A percentile compares a stretch with the other conserved stretches of the same genome.
These are phyloP conservation scores for Albula goreensis DNA, from an alignment of 2,113 vertebrate genomes.

Conservation along the genomic window DNA sequence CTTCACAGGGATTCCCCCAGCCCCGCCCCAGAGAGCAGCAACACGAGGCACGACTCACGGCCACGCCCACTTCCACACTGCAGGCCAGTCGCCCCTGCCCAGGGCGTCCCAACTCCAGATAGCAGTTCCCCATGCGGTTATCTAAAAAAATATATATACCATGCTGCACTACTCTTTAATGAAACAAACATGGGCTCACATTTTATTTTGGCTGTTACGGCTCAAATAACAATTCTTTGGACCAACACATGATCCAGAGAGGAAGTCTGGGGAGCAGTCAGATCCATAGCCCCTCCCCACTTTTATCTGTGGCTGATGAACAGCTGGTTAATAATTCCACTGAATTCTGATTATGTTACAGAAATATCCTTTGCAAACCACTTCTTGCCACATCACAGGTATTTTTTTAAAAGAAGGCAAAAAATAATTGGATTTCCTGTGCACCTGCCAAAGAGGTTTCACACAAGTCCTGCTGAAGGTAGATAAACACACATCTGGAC, in stretches of 20 bases:
- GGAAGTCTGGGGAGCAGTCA: not conserved
- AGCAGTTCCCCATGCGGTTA: conserved; percentile 79
- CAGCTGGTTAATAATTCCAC: not conserved
- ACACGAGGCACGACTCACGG: conserved; percentile 80
- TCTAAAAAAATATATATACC: conserved; percentile 53
- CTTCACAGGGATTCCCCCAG: conserved; percentile 84
- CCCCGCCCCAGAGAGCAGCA: conserved; percentile 80
- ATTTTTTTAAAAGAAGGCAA: not conserved
- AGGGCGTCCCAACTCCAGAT: conserved; percentile 70
- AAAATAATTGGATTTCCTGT: not conserved
- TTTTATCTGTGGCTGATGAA: not conserved
- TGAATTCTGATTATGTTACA: not conserved
- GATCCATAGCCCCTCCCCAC: not conserved
- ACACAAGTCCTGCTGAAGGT: not conserved
- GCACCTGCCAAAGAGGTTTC: not conserved
- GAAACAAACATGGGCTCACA: not conserved
- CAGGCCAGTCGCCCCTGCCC: conserved; percentile 73
- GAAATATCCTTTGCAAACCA: not conserved
- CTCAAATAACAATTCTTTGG: not conserved
- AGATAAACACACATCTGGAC: conserved; percentile 35
- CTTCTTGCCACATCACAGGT: not conserved
- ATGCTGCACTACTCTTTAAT: not conserved
- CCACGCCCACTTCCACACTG: conserved; percentile 78
- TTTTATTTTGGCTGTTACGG: not conserved
- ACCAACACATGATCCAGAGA: not conserved